phyloP scores from a whole-genome alignment of 2,113 vertebrate species.

The Eidolon helvum region DNA sequence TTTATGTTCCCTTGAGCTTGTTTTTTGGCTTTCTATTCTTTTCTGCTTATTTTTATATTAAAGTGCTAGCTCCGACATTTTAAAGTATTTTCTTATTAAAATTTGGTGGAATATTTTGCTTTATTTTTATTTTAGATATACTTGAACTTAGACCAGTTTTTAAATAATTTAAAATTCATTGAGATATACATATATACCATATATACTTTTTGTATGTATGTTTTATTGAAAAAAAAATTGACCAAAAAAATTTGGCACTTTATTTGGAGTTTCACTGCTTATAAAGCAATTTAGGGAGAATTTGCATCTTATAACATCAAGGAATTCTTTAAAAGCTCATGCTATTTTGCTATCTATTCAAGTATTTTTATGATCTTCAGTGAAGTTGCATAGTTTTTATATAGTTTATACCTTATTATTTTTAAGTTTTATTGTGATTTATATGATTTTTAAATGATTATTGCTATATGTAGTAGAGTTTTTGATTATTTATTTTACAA shows the following conservation, averaged over 20 bases:
- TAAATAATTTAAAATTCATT: background rate
- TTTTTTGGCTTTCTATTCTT: background rate
- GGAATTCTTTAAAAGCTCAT: background rate
- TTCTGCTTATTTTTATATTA: background rate
- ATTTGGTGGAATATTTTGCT: background rate
- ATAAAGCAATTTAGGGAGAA: background rate
- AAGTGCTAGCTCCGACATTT: background rate
- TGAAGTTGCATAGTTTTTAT: background rate
- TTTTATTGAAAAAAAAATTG: background rate
- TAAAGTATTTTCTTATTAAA: background rate
- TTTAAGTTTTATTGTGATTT: background rate
- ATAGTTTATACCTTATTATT: background rate
- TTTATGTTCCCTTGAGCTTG: background rate
- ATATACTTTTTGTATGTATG: background rate
- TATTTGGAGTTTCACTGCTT: constrained; percentile 8
- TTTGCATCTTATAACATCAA: background rate
- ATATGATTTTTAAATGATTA: background rate
- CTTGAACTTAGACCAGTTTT: background rate
- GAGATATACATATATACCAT: background rate
- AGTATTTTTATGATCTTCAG: background rate
- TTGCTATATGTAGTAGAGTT: background rate
- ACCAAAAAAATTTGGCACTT: background rate
- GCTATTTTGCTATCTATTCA: background rate
- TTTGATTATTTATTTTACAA: background rate
- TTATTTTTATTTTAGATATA: background rate